Evolutionary conservation across 2,113 vertebrate genomes (phyloP).

Genomic region (Microtus oregoni): DNA sequence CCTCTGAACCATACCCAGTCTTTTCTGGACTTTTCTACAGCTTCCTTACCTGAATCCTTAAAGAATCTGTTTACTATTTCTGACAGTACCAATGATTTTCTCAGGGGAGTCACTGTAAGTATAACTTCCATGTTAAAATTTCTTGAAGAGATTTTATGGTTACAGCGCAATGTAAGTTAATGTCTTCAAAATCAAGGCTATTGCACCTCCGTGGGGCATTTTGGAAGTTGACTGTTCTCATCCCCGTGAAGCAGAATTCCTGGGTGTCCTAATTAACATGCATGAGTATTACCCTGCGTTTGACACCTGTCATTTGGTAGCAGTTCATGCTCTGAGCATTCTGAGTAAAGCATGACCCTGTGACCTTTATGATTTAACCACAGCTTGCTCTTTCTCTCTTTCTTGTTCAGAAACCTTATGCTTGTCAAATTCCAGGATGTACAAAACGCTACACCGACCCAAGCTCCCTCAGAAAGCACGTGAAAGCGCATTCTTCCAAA

Average conservation of each 20-base stretch:
- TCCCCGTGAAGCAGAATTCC: constrained; percentile 59
- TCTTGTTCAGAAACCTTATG: constrained; percentile 95
- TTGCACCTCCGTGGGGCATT: constrained; percentile 40
- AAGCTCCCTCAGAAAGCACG: constrained; percentile 97
- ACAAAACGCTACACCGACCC: constrained; percentile 98
- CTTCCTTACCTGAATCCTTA: constrained; percentile 88
- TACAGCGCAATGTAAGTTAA: not conserved
- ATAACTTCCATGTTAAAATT: constrained; percentile 72
- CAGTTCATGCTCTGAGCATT: constrained; percentile 51
- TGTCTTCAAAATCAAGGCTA: constrained; percentile 70
- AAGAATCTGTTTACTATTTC: constrained; percentile 87
- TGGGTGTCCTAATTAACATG: constrained; percentile 59
- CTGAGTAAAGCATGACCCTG: not conserved
- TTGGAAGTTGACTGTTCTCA: constrained; percentile 59
- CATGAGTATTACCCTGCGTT: not conserved
- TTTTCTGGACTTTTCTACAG: constrained; percentile 88
- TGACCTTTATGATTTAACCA: constrained; percentile 67
- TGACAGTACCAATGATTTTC: constrained; percentile 88
- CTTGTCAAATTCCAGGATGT: constrained; percentile 97
- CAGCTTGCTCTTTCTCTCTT: constrained; percentile 62
- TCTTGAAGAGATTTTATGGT: constrained; percentile 48
- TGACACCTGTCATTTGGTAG: not conserved
- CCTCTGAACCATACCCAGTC: constrained; percentile 86
- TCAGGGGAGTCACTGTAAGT: constrained; percentile 84
- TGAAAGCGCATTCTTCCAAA: constrained; percentile 96